Evolutionary conservation across 1,140 invertebrate species (phyloP).

Genomic region (Bilobella aurantiaca): DNA sequence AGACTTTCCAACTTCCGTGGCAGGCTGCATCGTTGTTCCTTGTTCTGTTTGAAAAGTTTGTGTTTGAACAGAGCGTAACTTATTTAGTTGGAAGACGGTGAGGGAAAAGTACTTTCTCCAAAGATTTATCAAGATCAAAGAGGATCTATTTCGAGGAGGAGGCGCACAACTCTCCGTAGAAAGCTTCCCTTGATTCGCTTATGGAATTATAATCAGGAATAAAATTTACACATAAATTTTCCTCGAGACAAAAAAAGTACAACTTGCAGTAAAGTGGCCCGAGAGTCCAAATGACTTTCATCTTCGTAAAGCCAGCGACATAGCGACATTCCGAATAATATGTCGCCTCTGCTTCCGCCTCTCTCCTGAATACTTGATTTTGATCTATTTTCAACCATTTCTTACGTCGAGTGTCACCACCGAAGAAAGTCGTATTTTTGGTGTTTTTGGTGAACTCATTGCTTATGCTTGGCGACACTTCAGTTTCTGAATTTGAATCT

Average conservation of each 20-base stretch:
- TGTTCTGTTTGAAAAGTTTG: too few species aligned
- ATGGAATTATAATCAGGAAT: constrained; percentile 35
- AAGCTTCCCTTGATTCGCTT: constrained; percentile 30
- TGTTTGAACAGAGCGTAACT: too few species aligned
- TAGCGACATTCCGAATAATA: too few species aligned
- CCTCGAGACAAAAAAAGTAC: background rate
- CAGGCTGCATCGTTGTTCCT: too few species aligned
- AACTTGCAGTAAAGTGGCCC: background rate
- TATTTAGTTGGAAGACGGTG: background rate
- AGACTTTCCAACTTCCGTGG: too few species aligned
- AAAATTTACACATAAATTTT: constrained; percentile 33
- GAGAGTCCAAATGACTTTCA: background rate
- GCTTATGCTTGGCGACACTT: too few species aligned
- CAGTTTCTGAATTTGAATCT: too few species aligned
- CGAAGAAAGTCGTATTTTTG: too few species aligned
- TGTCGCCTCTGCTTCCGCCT: too few species aligned
- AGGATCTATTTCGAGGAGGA: constrained; percentile 32
- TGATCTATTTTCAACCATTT: background rate
- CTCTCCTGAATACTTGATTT: too few species aligned
- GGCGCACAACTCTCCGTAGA: constrained; percentile 14
- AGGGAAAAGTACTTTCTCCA: constrained; percentile 24
- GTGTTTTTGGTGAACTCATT: too few species aligned
- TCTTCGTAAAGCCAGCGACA: too few species aligned
- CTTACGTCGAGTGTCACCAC: background rate
- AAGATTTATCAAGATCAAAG: constrained; percentile 36